These are phyloP conservation scores for Lochmaea capreae DNA, from an alignment of 2,888 invertebrate genomes.

Conservation along the genomic window DNA sequence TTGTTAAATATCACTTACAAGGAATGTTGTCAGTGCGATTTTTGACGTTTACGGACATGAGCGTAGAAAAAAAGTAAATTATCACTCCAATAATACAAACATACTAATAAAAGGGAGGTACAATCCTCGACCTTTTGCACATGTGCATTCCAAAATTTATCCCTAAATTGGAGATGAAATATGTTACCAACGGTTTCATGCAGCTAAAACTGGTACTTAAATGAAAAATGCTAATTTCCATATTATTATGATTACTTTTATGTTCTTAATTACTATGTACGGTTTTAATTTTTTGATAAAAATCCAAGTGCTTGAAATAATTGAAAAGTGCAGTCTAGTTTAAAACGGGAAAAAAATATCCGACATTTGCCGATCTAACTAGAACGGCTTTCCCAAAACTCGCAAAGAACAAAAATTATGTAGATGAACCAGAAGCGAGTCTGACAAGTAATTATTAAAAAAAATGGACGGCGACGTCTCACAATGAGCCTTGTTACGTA, in stretches of 20 bases:
- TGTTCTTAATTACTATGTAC: neutral
- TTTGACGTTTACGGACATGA: too few relatives aligned
- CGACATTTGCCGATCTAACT: neutral
- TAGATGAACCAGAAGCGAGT: conserved; percentile 35
- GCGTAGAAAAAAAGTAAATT: too few relatives aligned
- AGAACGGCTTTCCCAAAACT: conserved; percentile 10
- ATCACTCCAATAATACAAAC: too few relatives aligned
- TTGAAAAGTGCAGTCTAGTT: neutral
- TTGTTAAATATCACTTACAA: too few relatives aligned
- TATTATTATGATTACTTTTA: neutral
- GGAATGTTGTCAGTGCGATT: too few relatives aligned
- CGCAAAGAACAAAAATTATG: conserved; percentile 44
- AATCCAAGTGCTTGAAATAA: neutral
- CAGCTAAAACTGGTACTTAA: too few relatives aligned
- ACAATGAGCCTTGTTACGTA: conserved; percentile 53
- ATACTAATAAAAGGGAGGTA: too few relatives aligned
- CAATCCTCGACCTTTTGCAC: too few relatives aligned
- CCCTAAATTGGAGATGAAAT: too few relatives aligned
- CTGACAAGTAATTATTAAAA: conserved; percentile 48
- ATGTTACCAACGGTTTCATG: too few relatives aligned
- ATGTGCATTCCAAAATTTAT: too few relatives aligned
- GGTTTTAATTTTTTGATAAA: neutral
- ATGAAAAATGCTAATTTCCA: too few relatives aligned
- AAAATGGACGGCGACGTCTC: conserved; percentile 31
- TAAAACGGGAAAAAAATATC: neutral